phyloP scores from a whole-genome alignment of 23 tunicate species.

The Ciona savignyi region DNA sequence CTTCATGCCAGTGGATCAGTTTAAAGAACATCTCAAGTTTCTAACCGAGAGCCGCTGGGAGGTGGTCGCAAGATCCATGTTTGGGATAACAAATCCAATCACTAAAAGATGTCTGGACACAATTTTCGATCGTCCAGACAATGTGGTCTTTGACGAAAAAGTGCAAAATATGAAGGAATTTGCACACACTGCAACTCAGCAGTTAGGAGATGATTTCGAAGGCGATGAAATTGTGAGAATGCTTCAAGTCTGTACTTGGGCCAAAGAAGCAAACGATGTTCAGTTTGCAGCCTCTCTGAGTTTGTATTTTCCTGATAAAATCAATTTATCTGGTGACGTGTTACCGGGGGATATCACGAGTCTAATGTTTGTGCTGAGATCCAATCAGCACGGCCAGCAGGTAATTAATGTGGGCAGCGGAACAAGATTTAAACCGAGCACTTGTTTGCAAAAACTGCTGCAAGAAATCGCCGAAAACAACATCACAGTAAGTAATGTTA shows the following conservation, averaged over 20 bases:
- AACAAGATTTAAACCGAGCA: no score
- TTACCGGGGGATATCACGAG: no score
- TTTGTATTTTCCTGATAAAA: neutral
- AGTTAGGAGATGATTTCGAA: neutral
- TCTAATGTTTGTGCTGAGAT: no score
- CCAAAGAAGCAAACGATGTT: constrained; percentile 1
- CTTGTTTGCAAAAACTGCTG: no score
- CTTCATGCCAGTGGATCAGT: neutral
- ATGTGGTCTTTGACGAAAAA: neutral
- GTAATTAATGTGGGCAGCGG: no score
- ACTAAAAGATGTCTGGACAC: neutral
- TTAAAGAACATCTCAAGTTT: neutral
- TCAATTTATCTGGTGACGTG: no score
- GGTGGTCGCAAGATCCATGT: neutral
- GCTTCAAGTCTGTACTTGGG: neutral
- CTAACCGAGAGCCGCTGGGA: neutral
- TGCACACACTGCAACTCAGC: neutral
- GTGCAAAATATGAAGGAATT: neutral
- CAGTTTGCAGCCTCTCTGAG: neutral
- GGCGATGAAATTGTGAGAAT: no score
- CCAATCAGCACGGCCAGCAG: no score
- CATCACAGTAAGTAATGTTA: no score
- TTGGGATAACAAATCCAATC: neutral
- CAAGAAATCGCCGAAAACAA: no score
- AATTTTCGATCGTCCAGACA: neutral